These are phyloP conservation scores for Calephelis perditalis DNA, from an alignment of 2,888 invertebrate species.

Conservation along the genomic window DNA sequence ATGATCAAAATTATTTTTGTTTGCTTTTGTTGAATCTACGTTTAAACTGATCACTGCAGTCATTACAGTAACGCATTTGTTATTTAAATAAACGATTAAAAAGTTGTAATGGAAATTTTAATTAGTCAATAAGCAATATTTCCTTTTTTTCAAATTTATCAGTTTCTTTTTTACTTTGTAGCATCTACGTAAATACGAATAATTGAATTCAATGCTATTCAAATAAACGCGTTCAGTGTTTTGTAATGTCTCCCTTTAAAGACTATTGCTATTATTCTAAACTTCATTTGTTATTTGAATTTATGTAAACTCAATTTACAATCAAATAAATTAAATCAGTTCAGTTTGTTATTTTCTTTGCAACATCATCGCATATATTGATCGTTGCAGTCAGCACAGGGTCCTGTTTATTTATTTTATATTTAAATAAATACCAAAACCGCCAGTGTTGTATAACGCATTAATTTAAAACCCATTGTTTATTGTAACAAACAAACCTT, in stretches of 20 bases:
- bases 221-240: conserved; percentile 24
- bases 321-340: too few relatives aligned
- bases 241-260: neutral
- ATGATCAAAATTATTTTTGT: conserved; percentile 37
- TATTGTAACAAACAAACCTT: too few relatives aligned
- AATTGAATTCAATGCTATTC: conserved; percentile 29
- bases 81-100: conserved; percentile 26
- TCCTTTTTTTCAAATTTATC: conserved; percentile 13
- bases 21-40: conserved; percentile 57
- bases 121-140: too few relatives aligned
- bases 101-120: neutral
- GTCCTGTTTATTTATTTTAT: too few relatives aligned
- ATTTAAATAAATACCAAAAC: too few relatives aligned
- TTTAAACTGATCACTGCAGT: conserved; percentile 23
- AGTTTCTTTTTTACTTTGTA: conserved; percentile 61
- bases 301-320: too few relatives aligned
- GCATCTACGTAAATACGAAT: conserved; percentile 29
- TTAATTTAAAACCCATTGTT: too few relatives aligned
- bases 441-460: too few relatives aligned
- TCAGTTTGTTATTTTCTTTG: too few relatives aligned
- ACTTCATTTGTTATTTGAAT: neutral
- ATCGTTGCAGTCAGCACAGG: too few relatives aligned
- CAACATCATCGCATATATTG: too few relatives aligned
- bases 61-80: conserved; percentile 27
- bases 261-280: neutral